A percentile compares a stretch with the other conserved stretches of the same genome.
Conservation (phyloP, 1,140 invertebrate genomes). For the Aphelinus certus region DNA sequence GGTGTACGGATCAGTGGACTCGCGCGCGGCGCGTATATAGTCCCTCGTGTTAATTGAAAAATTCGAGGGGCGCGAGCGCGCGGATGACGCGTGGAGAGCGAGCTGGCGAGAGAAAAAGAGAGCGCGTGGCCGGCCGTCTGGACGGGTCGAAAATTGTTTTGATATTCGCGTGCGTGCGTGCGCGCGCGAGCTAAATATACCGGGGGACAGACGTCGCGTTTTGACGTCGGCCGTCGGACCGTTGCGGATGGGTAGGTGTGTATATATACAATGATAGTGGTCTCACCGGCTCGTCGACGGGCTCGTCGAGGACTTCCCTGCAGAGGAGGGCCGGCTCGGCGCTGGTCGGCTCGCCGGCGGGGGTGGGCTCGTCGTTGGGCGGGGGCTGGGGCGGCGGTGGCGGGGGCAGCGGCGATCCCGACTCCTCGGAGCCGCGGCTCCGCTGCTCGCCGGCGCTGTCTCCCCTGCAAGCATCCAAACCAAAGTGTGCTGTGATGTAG, state of each 20-base stretch:
- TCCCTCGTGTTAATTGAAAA: no score
- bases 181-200: no score
- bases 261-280: neutral
- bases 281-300: conserved; percentile 58
- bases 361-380: neutral
- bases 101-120: no score
- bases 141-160: conserved; percentile 22
- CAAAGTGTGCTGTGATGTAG: no score
- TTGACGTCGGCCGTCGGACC: neutral
- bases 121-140: no score
- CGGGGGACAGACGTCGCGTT: no score
- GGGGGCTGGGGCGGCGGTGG: conserved; percentile 1
- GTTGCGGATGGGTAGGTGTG: neutral
- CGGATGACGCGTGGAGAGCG: no score
- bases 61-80: no score
- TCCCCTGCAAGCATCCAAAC: no score
- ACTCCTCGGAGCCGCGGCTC: neutral
- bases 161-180: neutral
- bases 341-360: neutral
- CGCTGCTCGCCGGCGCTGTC: no score
- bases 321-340: conserved; percentile 24
- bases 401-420: neutral
- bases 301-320: conserved; percentile 54
- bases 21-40: no score
- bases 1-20: no score